Percentiles rank a stretch among this genome's conserved stretches.
These are phyloP conservation scores for Rhingia rostrata DNA, from an alignment of 2,888 invertebrate species.

Conservation along the genomic window DNA sequence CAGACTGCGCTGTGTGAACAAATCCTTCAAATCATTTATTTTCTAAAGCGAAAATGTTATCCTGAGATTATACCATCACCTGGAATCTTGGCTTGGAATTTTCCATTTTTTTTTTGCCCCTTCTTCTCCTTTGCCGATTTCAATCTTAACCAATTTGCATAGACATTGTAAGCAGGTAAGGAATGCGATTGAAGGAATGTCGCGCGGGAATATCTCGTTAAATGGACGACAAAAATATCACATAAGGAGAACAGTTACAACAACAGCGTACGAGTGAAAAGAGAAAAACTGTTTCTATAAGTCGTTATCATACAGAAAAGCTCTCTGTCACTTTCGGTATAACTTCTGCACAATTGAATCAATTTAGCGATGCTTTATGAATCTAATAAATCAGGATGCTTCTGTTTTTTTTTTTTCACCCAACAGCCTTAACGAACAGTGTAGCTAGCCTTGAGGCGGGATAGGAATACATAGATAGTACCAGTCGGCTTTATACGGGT, in stretches of 20 bases:
- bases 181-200: conserved; percentile 14
- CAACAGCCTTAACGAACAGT: neutral
- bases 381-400: conserved; percentile 69
- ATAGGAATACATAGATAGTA: neutral
- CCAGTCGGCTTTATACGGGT: neutral
- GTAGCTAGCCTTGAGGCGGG: conserved; percentile 2
- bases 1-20: conserved; percentile 5
- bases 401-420: conserved; percentile 8
- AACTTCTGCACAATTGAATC: conserved; percentile 66
- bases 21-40: conserved; percentile 64
- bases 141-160: conserved; percentile 54
- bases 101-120: conserved; percentile 2
- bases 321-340: neutral
- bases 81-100: conserved; percentile 1
- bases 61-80: conserved; percentile 51
- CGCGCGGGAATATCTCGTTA: conserved; percentile 2
- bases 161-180: conserved; percentile 1
- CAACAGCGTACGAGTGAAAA: neutral
- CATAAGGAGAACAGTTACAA: neutral
- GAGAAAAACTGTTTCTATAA: neutral
- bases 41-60: conserved; percentile 59
- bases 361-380: conserved; percentile 68
- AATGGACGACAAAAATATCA: conserved; percentile 4
- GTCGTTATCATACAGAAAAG: conserved; percentile 21
- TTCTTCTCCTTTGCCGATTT: conserved; percentile 27